Percentiles rank a stretch among this genome's conserved stretches.
Evolutionary conservation across 2,113 vertebrate species (phyloP).

Genomic region (Geococcyx californianus): DNA sequence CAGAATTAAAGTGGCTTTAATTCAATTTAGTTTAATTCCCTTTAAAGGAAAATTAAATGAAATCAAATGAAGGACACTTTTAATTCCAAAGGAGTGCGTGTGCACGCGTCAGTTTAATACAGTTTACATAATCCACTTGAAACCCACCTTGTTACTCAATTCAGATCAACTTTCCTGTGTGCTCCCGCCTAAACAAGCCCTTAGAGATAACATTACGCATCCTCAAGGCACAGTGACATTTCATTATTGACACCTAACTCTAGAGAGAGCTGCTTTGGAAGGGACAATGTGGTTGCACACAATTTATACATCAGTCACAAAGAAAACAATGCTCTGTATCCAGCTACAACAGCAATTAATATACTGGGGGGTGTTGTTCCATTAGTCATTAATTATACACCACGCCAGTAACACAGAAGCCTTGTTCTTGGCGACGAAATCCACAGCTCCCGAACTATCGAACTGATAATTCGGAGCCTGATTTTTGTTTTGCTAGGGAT

Average conservation of each 20-base stretch:
- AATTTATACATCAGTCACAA: conserved; percentile 35
- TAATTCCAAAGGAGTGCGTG: background rate
- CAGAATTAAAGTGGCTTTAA: conserved; percentile 28
- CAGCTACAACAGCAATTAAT: conserved; percentile 38
- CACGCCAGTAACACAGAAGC: background rate
- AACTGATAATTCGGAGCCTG: background rate
- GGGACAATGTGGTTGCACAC: background rate
- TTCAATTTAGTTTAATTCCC: conserved; percentile 41
- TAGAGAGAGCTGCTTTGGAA: conserved; percentile 1
- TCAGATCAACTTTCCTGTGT: background rate
- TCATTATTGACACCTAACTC: conserved; percentile 48
- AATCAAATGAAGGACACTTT: conserved; percentile 29
- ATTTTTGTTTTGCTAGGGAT: background rate
- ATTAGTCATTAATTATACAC: conserved; percentile 58
- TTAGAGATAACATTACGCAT: background rate
- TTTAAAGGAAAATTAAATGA: conserved; percentile 21
- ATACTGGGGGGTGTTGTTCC: conserved; percentile 27
- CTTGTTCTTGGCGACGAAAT: conserved; percentile 34
- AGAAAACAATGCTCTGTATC: conserved; percentile 7
- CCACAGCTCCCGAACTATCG: background rate
- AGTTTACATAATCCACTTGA: conserved; percentile 44
- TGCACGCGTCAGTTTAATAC: background rate
- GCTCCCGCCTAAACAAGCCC: background rate
- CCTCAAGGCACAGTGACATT: conserved; percentile 16
- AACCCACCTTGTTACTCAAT: conserved; percentile 46